A percentile compares a stretch with the other conserved stretches of the same genome.
Conservation (phyloP, 2,797 vertebrate genomes). For the Anguilla anguilla region DNA sequence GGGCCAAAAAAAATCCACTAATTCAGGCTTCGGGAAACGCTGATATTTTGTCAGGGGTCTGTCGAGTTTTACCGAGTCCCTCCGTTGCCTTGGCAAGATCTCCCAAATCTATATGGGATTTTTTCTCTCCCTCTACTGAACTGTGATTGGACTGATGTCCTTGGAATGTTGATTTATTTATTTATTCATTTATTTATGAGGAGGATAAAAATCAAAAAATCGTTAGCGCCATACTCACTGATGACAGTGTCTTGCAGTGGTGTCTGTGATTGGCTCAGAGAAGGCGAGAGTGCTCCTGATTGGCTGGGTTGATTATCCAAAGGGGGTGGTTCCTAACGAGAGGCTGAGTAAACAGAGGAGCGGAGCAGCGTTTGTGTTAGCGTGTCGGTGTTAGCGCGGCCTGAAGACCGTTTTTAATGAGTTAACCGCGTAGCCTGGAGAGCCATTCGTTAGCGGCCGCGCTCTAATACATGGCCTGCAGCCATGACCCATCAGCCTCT, state of each 20-base stretch:
- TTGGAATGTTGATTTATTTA: too few species aligned
- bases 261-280: neutral
- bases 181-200: too few species aligned
- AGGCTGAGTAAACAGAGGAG: neutral
- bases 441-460: neutral
- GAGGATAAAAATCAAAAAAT: too few species aligned
- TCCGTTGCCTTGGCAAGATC: neutral
- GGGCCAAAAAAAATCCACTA: conserved; percentile 38
- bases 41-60: neutral
- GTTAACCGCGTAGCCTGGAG: neutral
- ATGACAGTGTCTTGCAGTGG: neutral
- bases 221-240: neutral
- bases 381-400: neutral
- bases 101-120: neutral
- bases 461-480: neutral
- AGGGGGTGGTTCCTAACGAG: neutral
- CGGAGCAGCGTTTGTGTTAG: neutral
- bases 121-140: neutral
- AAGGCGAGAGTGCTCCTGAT: neutral
- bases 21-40: conserved; percentile 18
- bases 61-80: neutral
- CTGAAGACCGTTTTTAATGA: neutral
- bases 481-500: neutral
- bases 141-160: neutral
- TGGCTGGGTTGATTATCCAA: neutral